Conservation (phyloP, 2,797 vertebrate species). For the Yasuhikotakia modesta region DNA sequence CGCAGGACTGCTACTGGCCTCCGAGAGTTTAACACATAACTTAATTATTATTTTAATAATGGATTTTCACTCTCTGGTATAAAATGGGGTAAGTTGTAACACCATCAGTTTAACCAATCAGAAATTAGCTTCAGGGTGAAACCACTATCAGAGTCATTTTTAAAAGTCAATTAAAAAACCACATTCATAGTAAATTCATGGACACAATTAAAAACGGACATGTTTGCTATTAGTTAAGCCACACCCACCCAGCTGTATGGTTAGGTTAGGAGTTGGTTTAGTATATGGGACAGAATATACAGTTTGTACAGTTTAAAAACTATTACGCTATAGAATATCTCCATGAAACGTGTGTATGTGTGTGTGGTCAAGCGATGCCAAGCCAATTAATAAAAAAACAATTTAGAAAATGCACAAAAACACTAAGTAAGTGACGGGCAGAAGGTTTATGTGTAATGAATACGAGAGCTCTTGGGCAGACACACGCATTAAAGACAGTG, state of each 20-base stretch:
- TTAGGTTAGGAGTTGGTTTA: no score
- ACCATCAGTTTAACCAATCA: no score
- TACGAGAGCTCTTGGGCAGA: background rate
- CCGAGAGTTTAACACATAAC: background rate
- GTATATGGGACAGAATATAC: no score
- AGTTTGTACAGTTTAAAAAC: no score
- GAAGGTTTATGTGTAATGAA: conserved; percentile 1
- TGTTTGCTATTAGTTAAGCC: no score
- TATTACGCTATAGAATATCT: no score
- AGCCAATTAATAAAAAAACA: conserved; percentile 31
- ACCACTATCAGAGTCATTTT: no score
- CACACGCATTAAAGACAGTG: background rate
- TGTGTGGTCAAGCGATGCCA: conserved; percentile 12
- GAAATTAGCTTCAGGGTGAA: no score
- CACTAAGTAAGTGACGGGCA: background rate
- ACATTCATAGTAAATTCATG: background rate
- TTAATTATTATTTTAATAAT: background rate
- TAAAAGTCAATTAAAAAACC: background rate
- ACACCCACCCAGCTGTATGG: no score
- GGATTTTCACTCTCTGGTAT: background rate
- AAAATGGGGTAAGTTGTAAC: no score
- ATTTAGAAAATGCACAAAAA: background rate
- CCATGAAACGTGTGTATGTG: no score
- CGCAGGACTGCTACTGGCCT: background rate
- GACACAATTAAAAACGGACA: no score